These are phyloP conservation scores for Vespertilio murinus DNA, from an alignment of 2,797 vertebrate genomes.

Conservation along the genomic window DNA sequence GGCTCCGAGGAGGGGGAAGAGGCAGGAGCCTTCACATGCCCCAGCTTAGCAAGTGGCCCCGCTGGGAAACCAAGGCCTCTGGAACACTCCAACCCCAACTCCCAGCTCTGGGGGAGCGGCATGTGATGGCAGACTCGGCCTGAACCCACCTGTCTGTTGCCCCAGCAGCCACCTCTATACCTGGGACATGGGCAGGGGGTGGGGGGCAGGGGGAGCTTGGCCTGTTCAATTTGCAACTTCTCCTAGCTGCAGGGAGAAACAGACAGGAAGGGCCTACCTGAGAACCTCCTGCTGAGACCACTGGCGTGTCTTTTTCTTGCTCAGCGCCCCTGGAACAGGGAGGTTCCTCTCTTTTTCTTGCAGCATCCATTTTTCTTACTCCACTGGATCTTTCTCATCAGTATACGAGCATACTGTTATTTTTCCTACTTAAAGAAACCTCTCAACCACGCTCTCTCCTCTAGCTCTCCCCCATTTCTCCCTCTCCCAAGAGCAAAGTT, in stretches of 20 bases:
- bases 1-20: not conserved
- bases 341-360: not conserved
- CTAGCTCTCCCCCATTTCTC: not conserved
- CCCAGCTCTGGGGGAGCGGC: not conserved
- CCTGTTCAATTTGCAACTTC: not conserved
- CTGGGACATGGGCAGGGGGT: not conserved
- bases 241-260: not conserved
- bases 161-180: not conserved
- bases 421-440: not conserved
- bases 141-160: not conserved
- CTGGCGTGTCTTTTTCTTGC: not conserved
- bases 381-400: not conserved
- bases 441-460: not conserved
- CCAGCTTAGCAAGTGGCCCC: conserved; percentile 6
- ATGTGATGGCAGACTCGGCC: not conserved
- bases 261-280: not conserved
- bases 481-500: not conserved
- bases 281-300: not conserved
- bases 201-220: not conserved
- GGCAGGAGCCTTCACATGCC: not conserved
- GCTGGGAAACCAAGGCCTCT: not conserved
- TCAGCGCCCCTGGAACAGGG: not conserved
- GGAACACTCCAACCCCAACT: not conserved
- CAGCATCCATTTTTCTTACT: conserved; percentile 13
- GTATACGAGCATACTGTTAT: not conserved